Evolutionary conservation across 2,113 vertebrate species (phyloP).

Genomic region (Xiphorhynchus elegans): DNA sequence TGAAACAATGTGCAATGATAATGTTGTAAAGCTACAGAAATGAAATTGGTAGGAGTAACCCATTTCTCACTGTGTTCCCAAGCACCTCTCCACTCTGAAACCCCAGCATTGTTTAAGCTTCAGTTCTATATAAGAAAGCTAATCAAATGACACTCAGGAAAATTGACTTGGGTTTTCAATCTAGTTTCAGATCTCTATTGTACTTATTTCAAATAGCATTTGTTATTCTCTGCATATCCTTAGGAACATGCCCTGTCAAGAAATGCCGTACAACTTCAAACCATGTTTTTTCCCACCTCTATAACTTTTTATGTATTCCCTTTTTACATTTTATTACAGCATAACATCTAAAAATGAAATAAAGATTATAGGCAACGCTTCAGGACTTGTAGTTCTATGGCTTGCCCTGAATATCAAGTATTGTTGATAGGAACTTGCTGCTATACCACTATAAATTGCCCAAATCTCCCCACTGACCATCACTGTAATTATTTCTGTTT

Average conservation of each 20-base stretch:
- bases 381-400: conserved; percentile 70
- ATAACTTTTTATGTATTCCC: conserved; percentile 82
- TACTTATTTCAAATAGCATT: conserved; percentile 80
- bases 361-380: conserved; percentile 81
- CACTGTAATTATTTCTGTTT: conserved; percentile 77
- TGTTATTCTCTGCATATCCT: conserved; percentile 80
- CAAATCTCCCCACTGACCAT: conserved; percentile 74
- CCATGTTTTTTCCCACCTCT: conserved; percentile 76
- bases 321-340: conserved; percentile 83
- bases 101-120: conserved; percentile 76
- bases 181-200: conserved; percentile 77
- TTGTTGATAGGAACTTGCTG: conserved; percentile 67
- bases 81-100: conserved; percentile 68
- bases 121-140: conserved; percentile 76
- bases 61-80: conserved; percentile 73
- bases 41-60: conserved; percentile 75
- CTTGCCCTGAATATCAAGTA: conserved; percentile 79
- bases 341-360: conserved; percentile 83
- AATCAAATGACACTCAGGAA: conserved; percentile 79
- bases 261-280: conserved; percentile 78
- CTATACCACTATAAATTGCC: conserved; percentile 68
- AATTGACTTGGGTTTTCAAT: conserved; percentile 81
- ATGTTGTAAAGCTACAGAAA: conserved; percentile 71
- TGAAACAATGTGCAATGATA: conserved; percentile 75
- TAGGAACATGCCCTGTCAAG: conserved; percentile 77